Conservation (phyloP, 2,113 vertebrate genomes). For the Aegithalos caudatus region DNA sequence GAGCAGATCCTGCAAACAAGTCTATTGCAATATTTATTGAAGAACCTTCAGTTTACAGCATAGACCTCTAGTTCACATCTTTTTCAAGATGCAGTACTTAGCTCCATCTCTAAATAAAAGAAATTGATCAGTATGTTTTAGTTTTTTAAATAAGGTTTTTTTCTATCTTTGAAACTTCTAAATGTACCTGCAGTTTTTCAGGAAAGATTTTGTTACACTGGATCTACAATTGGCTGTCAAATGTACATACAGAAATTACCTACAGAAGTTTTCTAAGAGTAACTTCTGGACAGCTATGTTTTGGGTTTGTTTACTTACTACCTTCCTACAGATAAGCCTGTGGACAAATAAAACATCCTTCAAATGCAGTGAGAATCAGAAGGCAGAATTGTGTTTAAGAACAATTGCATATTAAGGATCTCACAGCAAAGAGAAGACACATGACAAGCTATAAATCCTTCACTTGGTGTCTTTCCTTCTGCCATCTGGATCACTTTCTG, state of each 20-base stretch:
- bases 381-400: not conserved
- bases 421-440: not conserved
- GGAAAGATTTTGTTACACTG: not conserved
- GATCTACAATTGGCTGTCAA: not conserved
- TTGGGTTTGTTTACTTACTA: not conserved
- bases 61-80: not conserved
- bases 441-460: not conserved
- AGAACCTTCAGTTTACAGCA: not conserved
- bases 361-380: accelerated
- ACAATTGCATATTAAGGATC: not conserved
- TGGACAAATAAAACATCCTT: not conserved
- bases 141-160: not conserved
- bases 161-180: not conserved
- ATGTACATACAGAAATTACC: not conserved
- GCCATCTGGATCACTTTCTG: not conserved
- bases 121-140: not conserved
- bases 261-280: not conserved
- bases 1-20: not conserved
- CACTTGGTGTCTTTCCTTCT: not conserved
- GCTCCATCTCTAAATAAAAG: not conserved
- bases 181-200: not conserved
- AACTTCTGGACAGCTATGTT: not conserved
- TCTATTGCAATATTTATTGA: not conserved
- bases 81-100: not conserved
- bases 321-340: not conserved